Conservation (phyloP, 1,140 invertebrate genomes). For the Drosophila ogumai region DNA sequence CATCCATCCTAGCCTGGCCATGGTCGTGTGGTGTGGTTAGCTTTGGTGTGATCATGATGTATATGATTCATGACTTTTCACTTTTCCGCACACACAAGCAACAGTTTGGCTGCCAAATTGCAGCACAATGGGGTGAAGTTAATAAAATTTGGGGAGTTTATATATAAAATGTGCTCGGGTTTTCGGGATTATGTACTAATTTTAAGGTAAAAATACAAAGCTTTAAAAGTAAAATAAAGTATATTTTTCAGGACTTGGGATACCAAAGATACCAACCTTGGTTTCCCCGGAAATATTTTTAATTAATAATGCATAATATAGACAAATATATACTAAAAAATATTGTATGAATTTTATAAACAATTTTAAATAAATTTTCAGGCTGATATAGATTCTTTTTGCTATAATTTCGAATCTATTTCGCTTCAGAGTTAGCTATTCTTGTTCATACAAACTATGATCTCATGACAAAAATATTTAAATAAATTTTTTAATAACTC, state of each 20-base stretch:
- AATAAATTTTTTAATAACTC: constrained; percentile 9
- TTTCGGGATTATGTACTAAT: background rate
- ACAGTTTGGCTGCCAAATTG: constrained; percentile 12
- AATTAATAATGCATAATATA: too few relatives aligned
- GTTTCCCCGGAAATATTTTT: background rate
- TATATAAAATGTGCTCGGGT: too few relatives aligned
- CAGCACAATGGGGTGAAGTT: constrained; percentile 51
- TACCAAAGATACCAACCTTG: too few relatives aligned
- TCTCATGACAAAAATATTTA: constrained; percentile 6
- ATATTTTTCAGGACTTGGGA: background rate
- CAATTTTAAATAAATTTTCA: background rate
- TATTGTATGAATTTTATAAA: background rate
- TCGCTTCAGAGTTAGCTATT: background rate
- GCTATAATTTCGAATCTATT: background rate
- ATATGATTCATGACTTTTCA: constrained; percentile 82
- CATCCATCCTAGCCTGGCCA: constrained; percentile 57
- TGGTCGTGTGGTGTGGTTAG: constrained; percentile 54
- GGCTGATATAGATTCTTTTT: background rate
- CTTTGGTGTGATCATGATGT: constrained; percentile 70
- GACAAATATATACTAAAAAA: too few relatives aligned
- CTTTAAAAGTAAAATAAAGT: too few relatives aligned
- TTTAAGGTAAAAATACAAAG: too few relatives aligned
- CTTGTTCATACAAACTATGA: background rate
- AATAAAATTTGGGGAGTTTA: background rate
- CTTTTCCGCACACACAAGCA: constrained; percentile 56